These are phyloP conservation scores for Stenodema calcarata DNA, from an alignment of 2,888 invertebrate species.

Conservation along the genomic window DNA sequence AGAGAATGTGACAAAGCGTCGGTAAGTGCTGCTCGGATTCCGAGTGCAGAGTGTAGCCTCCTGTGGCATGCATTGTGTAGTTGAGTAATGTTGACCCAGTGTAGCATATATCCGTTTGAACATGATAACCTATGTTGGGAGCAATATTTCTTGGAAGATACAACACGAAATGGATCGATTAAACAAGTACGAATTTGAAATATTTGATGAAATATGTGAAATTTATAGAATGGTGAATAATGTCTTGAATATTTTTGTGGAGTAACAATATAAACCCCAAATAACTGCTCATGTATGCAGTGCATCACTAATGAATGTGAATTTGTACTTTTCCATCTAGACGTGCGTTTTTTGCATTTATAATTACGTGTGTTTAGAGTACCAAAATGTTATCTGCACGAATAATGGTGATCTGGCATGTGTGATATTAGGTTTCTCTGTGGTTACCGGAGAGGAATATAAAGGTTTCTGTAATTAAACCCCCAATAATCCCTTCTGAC, in stretches of 20 bases:
- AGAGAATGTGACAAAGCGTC: slow-evolving; percentile 42
- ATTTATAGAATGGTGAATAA: neutral
- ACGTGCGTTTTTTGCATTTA: neutral
- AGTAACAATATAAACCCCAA: neutral
- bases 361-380: neutral
- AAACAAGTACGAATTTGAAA: no score
- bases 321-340: neutral
- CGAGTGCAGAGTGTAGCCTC: neutral
- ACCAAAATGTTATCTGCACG: neutral
- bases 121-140: no score
- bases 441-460: neutral
- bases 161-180: no score
- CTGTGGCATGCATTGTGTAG: neutral
- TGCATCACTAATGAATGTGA: neutral
- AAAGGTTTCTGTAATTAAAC: neutral
- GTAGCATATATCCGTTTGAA: no score
- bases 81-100: neutral
- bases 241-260: neutral
- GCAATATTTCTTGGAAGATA: no score
- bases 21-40: slow-evolving; percentile 8
- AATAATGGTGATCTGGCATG: neutral
- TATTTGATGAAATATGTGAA: no score
- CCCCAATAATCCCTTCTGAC: no score
- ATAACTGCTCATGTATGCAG: neutral
- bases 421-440: neutral